Conservation (phyloP, 2,888 invertebrate genomes). For the Eurytoma adleriae region DNA sequence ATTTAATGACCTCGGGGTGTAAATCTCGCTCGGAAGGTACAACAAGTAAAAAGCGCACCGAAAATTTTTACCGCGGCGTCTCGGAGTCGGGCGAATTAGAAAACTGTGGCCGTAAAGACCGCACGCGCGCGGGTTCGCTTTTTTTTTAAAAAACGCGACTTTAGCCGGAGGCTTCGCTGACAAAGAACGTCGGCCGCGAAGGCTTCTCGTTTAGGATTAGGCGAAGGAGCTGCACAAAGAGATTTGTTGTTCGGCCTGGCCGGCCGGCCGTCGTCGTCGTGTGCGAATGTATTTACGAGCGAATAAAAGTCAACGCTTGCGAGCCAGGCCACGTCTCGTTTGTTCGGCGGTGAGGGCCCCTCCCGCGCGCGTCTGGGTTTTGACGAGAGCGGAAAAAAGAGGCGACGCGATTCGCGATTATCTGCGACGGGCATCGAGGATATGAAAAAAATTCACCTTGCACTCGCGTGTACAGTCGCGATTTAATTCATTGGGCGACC, state of each 20-base stretch:
- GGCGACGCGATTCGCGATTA: not conserved
- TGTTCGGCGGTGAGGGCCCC: not conserved
- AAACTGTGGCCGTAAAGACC: not conserved
- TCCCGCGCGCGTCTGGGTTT: not conserved
- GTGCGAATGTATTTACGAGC: conserved; percentile 34
- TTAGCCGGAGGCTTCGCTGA: not conserved
- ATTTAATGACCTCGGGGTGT: too few relatives aligned
- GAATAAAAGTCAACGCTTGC: conserved; percentile 33
- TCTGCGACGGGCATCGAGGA: not conserved
- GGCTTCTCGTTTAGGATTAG: not conserved
- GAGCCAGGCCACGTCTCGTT: not conserved
- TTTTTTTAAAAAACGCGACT: not conserved
- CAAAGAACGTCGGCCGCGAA: not conserved
- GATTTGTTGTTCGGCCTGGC: conserved; percentile 16
- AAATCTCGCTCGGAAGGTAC: too few relatives aligned
- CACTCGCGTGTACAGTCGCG: not conserved
- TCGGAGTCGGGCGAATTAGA: too few relatives aligned
- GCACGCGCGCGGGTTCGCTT: not conserved
- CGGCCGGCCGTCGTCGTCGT: not conserved
- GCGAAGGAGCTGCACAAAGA: conserved; percentile 9
- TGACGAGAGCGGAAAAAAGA: conserved; percentile 15
- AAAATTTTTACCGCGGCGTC: too few relatives aligned
- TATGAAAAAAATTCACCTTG: not conserved
- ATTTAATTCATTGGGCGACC: not conserved
- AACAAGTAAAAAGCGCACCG: too few relatives aligned